Base-by-base conservation (phyloP, 1,140 invertebrate genomes). In the Eumeta japonica region DNA sequence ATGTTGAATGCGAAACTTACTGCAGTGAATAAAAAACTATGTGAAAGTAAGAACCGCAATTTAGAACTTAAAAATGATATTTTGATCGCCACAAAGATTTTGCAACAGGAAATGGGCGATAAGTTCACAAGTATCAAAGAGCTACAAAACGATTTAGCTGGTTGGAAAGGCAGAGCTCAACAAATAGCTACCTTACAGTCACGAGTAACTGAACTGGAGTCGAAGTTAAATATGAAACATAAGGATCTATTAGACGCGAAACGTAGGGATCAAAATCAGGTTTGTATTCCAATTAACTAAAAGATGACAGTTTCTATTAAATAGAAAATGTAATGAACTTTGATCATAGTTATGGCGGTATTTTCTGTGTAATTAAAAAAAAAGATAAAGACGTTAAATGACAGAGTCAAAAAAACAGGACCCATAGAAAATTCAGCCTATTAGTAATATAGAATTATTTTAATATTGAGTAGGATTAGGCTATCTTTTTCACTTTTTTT, bases 91-190 rank as follows among this genome's bases (percentile, higher is more conserved):
- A 83, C 82, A 17, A 81, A 81, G 46, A 77, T 79, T 39, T 42
- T 87, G 10, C 82, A 83, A 39, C 82, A 84, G 48, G 84, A 87
- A 57, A 61, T 85, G 13, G 86, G 86, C 1, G 83, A 86, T 39
- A 77, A 79, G 38, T 75, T 77, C 33, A 76, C 58, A 13, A 76
- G 68, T 50, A 76, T 76, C 2, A 73, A 74, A 46, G 70, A 76
- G 20, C 43, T 76, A 30, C 68, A 70, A 42, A 61, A 65, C 29
- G 70, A 75, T 58, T 43, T 72, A 10, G 67, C 65, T 19, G 76
- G 75, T 18, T 88, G 85, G 85, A 81, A 84, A 44, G 86, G 86
- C 5, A 75, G 86, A 45, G 83, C 85, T 1, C 83, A 88, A 46
- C 83, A 86, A 53, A 86, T 88, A 39, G 52, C 79, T 10, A 64